Percentiles rank a stretch among this genome's conserved stretches.
Conservation (phyloP, 1,140 invertebrate species). For the Hestina assimilis region DNA sequence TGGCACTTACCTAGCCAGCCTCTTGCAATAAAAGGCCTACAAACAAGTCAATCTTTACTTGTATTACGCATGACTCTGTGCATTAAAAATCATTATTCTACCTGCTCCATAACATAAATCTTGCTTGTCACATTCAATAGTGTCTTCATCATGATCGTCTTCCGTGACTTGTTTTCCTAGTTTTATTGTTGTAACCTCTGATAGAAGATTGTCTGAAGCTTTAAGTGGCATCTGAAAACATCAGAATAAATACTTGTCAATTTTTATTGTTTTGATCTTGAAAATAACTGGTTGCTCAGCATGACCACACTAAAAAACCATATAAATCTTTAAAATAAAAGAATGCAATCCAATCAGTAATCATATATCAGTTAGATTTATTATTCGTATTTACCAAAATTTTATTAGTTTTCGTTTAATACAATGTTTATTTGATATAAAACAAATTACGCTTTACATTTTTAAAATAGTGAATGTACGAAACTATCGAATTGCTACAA, state of each 20-base stretch:
- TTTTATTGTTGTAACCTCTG: slow-evolving; percentile 15
- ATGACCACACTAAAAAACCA: not conserved
- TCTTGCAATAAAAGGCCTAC: too few species aligned
- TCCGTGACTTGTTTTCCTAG: slow-evolving; percentile 28
- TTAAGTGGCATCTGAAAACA: slow-evolving; percentile 30
- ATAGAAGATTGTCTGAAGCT: slow-evolving; percentile 33
- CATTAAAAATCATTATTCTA: slow-evolving; percentile 13
- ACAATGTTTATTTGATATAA: too few species aligned
- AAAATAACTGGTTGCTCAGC: not conserved
- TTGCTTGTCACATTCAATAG: slow-evolving; percentile 33
- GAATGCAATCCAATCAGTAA: too few species aligned
- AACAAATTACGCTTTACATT: too few species aligned
- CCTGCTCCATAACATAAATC: slow-evolving; percentile 46
- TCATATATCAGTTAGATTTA: not conserved
- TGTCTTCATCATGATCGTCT: slow-evolving; percentile 1
- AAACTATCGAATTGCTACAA: too few species aligned
- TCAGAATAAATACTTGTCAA: not conserved
- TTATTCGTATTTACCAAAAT: not conserved
- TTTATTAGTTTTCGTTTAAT: too few species aligned
- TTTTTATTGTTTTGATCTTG: too few species aligned
- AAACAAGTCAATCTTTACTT: too few species aligned
- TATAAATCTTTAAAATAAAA: not conserved
- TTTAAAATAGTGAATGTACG: too few species aligned
- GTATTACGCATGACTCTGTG: too few species aligned
- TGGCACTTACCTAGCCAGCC: too few species aligned